A percentile compares a stretch with the other conserved stretches of the same genome.
Conservation (phyloP, 1,140 invertebrate genomes). For the Diprion similis region DNA sequence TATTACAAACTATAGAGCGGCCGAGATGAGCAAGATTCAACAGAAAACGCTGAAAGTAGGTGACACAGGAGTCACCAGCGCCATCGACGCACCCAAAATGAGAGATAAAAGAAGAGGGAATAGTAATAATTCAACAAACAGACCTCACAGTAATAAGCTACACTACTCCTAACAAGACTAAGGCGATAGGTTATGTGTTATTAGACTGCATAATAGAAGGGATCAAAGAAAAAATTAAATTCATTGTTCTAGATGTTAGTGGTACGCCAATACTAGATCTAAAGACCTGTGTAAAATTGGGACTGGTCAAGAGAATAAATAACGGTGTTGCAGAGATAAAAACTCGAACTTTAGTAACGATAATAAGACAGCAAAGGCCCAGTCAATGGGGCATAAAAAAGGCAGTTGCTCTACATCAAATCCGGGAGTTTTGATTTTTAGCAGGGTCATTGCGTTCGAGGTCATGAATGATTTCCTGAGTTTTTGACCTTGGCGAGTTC, state of each 20-base stretch:
- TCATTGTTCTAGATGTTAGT: neutral
- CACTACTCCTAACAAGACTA: neutral
- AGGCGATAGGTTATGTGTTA: neutral
- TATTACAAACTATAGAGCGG: neutral
- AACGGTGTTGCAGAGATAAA: neutral
- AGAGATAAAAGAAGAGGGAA: neutral
- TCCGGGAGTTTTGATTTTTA: no score
- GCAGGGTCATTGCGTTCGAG: no score
- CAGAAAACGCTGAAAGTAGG: neutral
- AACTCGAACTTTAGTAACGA: no score
- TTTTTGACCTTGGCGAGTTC: no score
- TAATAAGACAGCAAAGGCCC: neutral
- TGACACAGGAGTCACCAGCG: neutral
- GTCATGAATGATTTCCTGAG: no score
- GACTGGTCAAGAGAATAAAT: neutral
- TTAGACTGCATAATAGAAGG: neutral
- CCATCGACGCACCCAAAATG: neutral
- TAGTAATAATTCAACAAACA: neutral
- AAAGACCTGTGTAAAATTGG: neutral
- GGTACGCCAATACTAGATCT: neutral
- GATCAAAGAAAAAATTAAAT: neutral
- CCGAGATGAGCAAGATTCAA: no score
- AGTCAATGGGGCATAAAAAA: neutral
- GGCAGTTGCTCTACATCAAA: constrained; percentile 16
- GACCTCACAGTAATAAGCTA: neutral